Conservation (phyloP, 2,888 invertebrate species). For the Chelonus formosanus region DNA sequence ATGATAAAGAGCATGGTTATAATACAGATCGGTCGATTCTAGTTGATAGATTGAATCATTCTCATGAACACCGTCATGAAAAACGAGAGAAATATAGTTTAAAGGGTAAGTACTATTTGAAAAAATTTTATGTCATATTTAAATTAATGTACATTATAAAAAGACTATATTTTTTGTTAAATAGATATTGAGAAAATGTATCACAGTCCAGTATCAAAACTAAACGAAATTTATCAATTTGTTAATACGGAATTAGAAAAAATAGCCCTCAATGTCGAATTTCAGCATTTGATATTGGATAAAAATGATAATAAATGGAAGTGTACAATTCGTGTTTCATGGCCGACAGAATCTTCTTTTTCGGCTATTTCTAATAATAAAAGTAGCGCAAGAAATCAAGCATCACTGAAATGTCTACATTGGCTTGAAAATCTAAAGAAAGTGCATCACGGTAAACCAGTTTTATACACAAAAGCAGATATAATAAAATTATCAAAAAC, state of each 20-base stretch:
- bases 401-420: constrained; percentile 68
- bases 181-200: constrained; percentile 60
- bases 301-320: constrained; percentile 62
- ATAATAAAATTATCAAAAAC: constrained; percentile 59
- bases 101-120: too few species aligned
- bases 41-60: too few species aligned
- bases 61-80: too few species aligned
- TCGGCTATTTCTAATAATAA: constrained; percentile 68
- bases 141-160: too few species aligned
- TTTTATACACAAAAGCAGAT: constrained; percentile 65
- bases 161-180: constrained; percentile 4
- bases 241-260: constrained; percentile 66
- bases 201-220: constrained; percentile 66
- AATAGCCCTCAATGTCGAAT: constrained; percentile 44
- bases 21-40: too few species aligned
- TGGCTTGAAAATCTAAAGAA: constrained; percentile 68
- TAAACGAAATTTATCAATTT: constrained; percentile 66
- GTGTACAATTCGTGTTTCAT: constrained; percentile 68
- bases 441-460: constrained; percentile 67
- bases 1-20: too few species aligned
- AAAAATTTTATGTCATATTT: too few species aligned
- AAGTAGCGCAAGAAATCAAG: constrained; percentile 67
- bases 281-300: neutral
- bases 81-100: too few species aligned
- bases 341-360: constrained; percentile 71